Evolutionary conservation across 1,140 invertebrate species (phyloP), one percentile per base, ranked within the genome.

Genomic region (Mamestra configurata): DNA sequence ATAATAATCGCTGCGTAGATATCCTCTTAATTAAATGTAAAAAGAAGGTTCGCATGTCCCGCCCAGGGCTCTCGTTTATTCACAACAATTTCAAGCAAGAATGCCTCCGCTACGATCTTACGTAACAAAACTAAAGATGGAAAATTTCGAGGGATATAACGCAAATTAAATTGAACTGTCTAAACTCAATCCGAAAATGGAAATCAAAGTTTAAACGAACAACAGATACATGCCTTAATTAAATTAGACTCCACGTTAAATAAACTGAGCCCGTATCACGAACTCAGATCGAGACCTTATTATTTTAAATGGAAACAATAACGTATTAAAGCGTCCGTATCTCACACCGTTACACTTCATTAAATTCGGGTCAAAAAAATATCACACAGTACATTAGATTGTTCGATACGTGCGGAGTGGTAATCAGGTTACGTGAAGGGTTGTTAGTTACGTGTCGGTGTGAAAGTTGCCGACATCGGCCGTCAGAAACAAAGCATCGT

Each of bases 401-500:
- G n/a, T 72, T 72, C 31, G 70, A 49, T 68, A 24, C 64, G 68
- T 35, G 43, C 40, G 24, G 35, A 53, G 43, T 49, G 68, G 24
- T 71, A 73, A 57, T 73, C 71, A 57, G 70, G 37, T 53, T 35
- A 37, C 51, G 10, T 22, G 35, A 51, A 53, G 43, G 66, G 61
- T 64, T 49, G 57, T 78, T 73, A 46, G 77, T 79, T 79, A 82
- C 76, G 81, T 57, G 71, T 55, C 81, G 78, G 75, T 82, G 81
- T 84, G 76, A 84, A 77, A 71, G 80, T 70, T 72, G 53, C 68
- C 79, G 79, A 79, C 80, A 59, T 80, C 73, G 80, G 37, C 79
- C 73, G 77, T 85, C 79, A 87, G 77, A 83, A 88, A 89, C 85
- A 88, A 89, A 87, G 83, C 83, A 59, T 76, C 79, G 49, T 75